phyloP scores from a whole-genome alignment of 1,140 invertebrate species.

The Drosophila ironensis region DNA sequence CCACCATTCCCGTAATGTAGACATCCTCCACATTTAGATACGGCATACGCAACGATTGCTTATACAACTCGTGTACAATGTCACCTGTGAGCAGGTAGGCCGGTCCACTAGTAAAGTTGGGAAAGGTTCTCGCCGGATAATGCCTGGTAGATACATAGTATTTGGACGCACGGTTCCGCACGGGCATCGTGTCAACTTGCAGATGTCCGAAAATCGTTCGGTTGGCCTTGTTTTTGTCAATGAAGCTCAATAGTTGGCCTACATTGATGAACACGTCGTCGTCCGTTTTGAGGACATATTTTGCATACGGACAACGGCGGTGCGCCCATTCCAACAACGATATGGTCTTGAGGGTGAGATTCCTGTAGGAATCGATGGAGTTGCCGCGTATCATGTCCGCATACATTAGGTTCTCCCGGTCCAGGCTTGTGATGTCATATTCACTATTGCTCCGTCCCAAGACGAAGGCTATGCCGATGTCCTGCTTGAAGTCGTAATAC shows the following conservation, averaged over 20 bases:
- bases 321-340: constrained; percentile 93
- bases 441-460: constrained; percentile 85
- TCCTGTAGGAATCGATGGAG: constrained; percentile 92
- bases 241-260: constrained; percentile 87
- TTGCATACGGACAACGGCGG: constrained; percentile 88
- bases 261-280: constrained; percentile 97
- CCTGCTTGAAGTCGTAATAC: constrained; percentile 87
- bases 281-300: constrained; percentile 92
- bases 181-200: constrained; percentile 92
- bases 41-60: constrained; percentile 85
- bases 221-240: constrained; percentile 86
- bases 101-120: constrained; percentile 93
- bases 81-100: constrained; percentile 91
- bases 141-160: constrained; percentile 91
- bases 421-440: constrained; percentile 83
- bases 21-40: constrained; percentile 95
- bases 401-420: constrained; percentile 87
- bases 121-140: constrained; percentile 88
- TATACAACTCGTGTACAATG: constrained; percentile 86
- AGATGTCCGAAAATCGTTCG: constrained; percentile 90
- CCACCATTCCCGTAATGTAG: constrained; percentile 94
- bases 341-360: constrained; percentile 93
- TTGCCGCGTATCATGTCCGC: constrained; percentile 89
- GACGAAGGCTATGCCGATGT: constrained; percentile 90
- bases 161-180: constrained; percentile 91